phyloP scores from a whole-genome alignment of 2,113 vertebrate genomes.

The Sialia sialis region DNA sequence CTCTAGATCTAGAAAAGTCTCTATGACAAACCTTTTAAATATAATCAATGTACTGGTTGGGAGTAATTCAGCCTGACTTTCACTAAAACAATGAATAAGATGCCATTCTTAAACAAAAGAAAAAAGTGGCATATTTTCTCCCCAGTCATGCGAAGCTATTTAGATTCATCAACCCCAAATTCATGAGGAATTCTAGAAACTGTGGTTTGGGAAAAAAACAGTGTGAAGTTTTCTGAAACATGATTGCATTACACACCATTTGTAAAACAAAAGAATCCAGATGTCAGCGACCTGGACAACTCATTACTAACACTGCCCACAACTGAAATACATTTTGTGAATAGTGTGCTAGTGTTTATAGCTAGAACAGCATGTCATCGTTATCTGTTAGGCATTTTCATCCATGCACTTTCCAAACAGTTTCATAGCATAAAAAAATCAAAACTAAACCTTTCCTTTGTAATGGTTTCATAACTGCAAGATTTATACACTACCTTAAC shows the following conservation, averaged over 20 bases:
- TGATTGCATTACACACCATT: neutral
- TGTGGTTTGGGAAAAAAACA: neutral
- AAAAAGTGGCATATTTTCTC: neutral
- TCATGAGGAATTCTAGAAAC: neutral
- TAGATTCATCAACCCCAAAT: neutral
- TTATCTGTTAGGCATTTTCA: neutral
- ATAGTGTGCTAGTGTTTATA: neutral
- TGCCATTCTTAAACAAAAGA: neutral
- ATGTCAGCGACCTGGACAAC: neutral
- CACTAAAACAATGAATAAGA: neutral
- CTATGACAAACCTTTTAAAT: neutral
- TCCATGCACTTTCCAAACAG: neutral
- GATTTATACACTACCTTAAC: neutral
- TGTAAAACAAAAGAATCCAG: neutral
- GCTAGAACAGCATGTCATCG: neutral
- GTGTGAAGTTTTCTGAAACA: neutral
- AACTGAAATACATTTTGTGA: neutral
- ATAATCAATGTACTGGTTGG: neutral
- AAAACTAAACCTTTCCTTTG: neutral
- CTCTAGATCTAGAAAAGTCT: neutral
- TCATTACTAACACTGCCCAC: neutral
- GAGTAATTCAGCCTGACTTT: neutral
- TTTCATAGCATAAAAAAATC: neutral
- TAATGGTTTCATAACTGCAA: neutral
- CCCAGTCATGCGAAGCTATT: neutral